phyloP scores from a whole-genome alignment of 2,797 vertebrate genomes.

The Anniella stebbinsi region DNA sequence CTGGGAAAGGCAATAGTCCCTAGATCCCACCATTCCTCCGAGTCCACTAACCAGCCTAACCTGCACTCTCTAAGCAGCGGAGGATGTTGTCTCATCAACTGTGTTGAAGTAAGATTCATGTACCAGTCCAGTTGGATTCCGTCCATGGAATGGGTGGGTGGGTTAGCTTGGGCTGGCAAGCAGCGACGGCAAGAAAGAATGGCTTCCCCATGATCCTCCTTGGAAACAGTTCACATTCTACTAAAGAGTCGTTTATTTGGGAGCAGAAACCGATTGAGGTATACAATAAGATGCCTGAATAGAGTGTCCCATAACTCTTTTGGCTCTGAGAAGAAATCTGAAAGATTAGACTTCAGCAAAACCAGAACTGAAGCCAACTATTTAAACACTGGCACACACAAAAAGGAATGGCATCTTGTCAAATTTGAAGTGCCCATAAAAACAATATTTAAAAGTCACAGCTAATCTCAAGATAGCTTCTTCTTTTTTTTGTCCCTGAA shows the following conservation, averaged over 20 bases:
- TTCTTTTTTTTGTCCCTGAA: conserved; percentile 58
- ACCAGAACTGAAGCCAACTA: conserved; percentile 68
- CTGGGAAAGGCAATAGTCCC: neutral
- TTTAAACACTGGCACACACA: conserved; percentile 52
- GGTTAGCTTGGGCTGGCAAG: neutral
- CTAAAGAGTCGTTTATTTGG: neutral
- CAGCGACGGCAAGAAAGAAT: neutral
- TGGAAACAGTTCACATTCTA: neutral
- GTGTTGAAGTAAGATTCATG: neutral
- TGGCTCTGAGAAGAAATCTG: conserved; percentile 53
- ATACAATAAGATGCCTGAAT: neutral
- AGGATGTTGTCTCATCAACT: neutral
- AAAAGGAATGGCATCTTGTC: conserved; percentile 60
- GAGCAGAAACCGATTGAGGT: neutral
- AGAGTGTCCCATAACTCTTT: conserved; percentile 41
- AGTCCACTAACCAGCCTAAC: no score
- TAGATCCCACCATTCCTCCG: no score
- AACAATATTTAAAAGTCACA: conserved; percentile 69
- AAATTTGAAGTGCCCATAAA: conserved; percentile 70
- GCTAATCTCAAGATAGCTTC: conserved; percentile 76
- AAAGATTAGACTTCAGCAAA: conserved; percentile 59
- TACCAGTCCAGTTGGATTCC: neutral
- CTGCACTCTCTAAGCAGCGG: neutral
- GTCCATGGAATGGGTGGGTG: neutral
- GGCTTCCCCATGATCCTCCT: neutral